Conservation (phyloP, 1,140 invertebrate species). For the Paralvinella palmiformis region DNA sequence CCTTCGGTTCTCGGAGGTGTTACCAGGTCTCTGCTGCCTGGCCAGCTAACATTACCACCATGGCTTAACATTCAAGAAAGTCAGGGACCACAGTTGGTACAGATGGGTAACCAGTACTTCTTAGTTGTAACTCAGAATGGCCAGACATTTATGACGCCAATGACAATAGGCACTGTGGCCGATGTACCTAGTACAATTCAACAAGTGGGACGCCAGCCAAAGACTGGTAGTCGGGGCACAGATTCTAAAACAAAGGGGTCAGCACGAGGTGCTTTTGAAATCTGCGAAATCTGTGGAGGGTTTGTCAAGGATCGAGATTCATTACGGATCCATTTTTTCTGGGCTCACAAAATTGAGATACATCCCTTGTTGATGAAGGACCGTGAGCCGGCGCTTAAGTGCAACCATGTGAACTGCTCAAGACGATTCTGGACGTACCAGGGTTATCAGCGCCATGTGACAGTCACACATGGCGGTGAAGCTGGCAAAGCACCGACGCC, state of each 20-base stretch:
- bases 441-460: constrained; percentile 37
- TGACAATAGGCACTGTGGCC: too few relatives aligned
- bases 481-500: too few relatives aligned
- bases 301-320: constrained; percentile 46
- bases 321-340: constrained; percentile 43
- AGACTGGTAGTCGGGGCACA: too few relatives aligned
- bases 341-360: constrained; percentile 38
- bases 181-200: too few relatives aligned
- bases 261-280: too few relatives aligned
- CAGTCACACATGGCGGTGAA: background rate
- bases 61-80: too few relatives aligned
- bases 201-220: too few relatives aligned
- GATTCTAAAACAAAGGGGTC: too few relatives aligned
- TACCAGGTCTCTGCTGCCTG: background rate
- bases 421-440: constrained; percentile 44
- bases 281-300: constrained; percentile 47
- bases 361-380: constrained; percentile 5
- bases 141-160: constrained; percentile 5
- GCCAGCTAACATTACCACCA: background rate
- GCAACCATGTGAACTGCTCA: constrained; percentile 41
- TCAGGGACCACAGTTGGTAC: background rate
- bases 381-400: constrained; percentile 32
- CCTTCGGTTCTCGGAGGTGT: too few relatives aligned
- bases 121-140: constrained; percentile 4
- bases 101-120: constrained; percentile 10